Evolutionary conservation across 2,113 vertebrate genomes (phyloP), one percentile per base, ranked within the genome.

Genomic region (Panthera leo): DNA sequence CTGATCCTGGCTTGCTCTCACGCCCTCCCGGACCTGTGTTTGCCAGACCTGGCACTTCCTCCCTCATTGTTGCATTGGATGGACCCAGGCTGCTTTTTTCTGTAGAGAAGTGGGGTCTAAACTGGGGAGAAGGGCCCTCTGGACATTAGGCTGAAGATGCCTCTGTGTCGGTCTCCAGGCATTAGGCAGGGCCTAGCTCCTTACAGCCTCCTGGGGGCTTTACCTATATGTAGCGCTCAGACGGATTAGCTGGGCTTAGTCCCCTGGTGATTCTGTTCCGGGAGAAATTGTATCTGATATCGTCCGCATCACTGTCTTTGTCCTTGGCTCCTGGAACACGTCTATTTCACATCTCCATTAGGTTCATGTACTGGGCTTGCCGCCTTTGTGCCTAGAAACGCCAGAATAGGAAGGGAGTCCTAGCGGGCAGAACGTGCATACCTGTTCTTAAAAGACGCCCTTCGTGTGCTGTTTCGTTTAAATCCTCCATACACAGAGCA

Each of bases 211-310:
- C 55, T 14, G 39, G 65, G 36, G 53, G 61, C 70, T 13, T 48
- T 19, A 2, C n/a, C 23, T 71, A 7, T 21, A 1, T 11, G 27
- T 2, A 18, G 42, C 0, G 0, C 70, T 36, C 25, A 23, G 78
- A 63, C 21, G 36, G 15, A 39, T 39, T 10, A 58, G 63, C 21
- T 36, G 65, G 51, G 68, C 7, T 45, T 36, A 19, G 42, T 65
- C 65, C 18, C 45, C 67, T 42, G 63, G 75, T 27, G 34, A 48
- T 34, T 58, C 45, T 90, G 14, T 42, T 23, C 39, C 6, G 2
- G 16, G 61, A 18, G 71, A 48, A 45, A 51, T 7, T 18, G 18
- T 91, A 29, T 36, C 51, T 53, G 34, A 11, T 42, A 0, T 9
- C 53, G 25, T 31, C 51, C 51, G 21, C 7, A 18, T 27, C 0